Conservation (phyloP, 2,113 vertebrate genomes). For the Callorhinus ursinus region DNA sequence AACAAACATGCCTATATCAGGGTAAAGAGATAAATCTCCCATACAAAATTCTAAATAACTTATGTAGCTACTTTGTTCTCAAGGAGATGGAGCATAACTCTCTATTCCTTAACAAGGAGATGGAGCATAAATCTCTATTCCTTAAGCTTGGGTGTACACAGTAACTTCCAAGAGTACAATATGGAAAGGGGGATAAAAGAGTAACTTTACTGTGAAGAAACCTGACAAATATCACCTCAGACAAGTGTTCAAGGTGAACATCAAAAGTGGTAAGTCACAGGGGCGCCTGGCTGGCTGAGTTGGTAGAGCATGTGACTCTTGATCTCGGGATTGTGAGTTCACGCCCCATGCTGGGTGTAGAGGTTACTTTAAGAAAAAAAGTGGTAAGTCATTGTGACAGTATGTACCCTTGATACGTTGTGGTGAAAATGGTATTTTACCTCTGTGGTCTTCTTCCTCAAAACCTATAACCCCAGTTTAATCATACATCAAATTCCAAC, state of each 20-base stretch:
- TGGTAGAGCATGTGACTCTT: background rate
- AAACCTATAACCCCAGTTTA: slow-evolving; percentile 19
- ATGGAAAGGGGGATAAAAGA: background rate
- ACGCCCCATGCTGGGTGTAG: background rate
- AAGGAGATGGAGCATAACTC: background rate
- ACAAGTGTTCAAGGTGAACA: background rate
- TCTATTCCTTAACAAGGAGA: background rate
- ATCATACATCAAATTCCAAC: background rate
- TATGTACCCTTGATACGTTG: background rate
- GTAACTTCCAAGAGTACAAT: background rate
- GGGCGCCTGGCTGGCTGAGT: background rate
- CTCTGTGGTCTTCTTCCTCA: background rate
- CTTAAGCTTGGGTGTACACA: background rate
- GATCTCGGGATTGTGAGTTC: background rate
- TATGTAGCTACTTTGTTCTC: background rate
- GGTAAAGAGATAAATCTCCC: background rate
- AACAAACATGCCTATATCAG: background rate
- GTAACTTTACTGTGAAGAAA: background rate
- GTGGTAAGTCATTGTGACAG: background rate
- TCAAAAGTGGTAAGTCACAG: background rate
- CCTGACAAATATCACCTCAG: background rate
- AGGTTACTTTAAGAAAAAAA: background rate
- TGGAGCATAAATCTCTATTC: background rate
- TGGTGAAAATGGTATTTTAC: slow-evolving; percentile 25
- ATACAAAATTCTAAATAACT: slow-evolving; percentile 24